A percentile compares a stretch with the other conserved stretches of the same genome.
Evolutionary conservation across 2,888 invertebrate species (phyloP).

Genomic region (Drosophila mimica): DNA sequence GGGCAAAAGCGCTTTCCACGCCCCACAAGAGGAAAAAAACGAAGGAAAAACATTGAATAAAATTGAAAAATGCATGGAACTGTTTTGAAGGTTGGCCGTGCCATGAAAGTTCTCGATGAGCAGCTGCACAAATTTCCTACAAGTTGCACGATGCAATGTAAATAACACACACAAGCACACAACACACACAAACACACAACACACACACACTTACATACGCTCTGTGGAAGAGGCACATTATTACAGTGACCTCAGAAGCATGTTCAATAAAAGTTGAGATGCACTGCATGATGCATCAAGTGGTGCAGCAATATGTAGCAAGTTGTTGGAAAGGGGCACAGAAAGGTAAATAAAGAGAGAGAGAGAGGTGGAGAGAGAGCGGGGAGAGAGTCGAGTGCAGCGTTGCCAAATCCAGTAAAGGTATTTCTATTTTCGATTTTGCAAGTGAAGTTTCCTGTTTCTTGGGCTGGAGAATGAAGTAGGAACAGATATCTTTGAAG

Average conservation of each 20-base stretch:
- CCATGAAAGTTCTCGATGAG: constrained; percentile 53
- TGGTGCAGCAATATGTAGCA: constrained; percentile 7
- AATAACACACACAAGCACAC: constrained; percentile 44
- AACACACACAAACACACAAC: not conserved
- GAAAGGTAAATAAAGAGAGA: no score
- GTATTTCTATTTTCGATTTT: constrained; percentile 40
- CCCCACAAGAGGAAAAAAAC: constrained; percentile 30
- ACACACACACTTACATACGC: not conserved
- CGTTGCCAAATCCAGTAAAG: constrained; percentile 5
- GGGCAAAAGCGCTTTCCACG: constrained; percentile 42
- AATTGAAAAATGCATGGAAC: constrained; percentile 79
- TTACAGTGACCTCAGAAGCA: constrained; percentile 45
- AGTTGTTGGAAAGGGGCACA: not conserved
- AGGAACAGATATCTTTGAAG: not conserved
- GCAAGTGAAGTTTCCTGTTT: not conserved
- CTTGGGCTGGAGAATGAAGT: not conserved
- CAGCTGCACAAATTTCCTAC: not conserved
- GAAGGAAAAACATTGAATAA: constrained; percentile 2
- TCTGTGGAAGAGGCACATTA: constrained; percentile 35
- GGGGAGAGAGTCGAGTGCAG: not conserved
- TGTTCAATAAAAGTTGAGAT: constrained; percentile 44
- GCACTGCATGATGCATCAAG: constrained; percentile 45
- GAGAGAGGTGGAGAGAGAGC: not conserved
- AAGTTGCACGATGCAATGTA: constrained; percentile 68
- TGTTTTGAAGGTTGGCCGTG: constrained; percentile 74